These are phyloP conservation scores for Papilio elwesi DNA, from an alignment of 2,888 invertebrate species.

Conservation along the genomic window DNA sequence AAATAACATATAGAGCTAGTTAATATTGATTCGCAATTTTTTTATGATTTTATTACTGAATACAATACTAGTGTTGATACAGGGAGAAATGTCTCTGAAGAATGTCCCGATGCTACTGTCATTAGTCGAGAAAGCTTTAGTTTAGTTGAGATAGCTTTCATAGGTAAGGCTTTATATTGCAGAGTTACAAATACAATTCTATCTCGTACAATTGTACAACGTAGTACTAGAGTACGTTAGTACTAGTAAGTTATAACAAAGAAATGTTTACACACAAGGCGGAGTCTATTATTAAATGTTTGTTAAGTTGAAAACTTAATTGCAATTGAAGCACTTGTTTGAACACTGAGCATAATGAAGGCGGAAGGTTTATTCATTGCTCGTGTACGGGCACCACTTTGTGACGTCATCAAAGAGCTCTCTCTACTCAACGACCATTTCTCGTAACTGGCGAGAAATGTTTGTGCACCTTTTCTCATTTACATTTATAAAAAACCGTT, in stretches of 20 bases:
- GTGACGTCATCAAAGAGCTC: conserved; percentile 33
- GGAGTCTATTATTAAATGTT: conserved; percentile 14
- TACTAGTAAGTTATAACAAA: background rate
- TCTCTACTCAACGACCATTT: conserved; percentile 29
- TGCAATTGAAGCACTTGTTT: conserved; percentile 31
- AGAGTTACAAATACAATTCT: background rate
- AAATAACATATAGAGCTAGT: too few relatives aligned
- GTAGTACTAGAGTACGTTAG: background rate
- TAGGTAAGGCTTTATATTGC: too few relatives aligned
- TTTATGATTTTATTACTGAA: too few relatives aligned
- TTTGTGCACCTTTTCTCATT: conserved; percentile 16
- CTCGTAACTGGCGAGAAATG: conserved; percentile 31
- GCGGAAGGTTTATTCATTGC: conserved; percentile 25
- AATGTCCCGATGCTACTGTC: too few relatives aligned
- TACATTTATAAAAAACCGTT: conserved; percentile 8
- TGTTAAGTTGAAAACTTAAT: conserved; percentile 10
- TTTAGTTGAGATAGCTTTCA: too few relatives aligned
- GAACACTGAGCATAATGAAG: conserved; percentile 29
- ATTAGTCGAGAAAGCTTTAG: too few relatives aligned
- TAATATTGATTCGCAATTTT: too few relatives aligned
- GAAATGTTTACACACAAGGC: background rate
- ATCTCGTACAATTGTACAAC: background rate
- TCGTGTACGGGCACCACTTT: conserved; percentile 34
- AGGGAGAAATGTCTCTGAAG: too few relatives aligned
- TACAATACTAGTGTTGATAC: too few relatives aligned